Evolutionary conservation across 2,113 vertebrate genomes (phyloP).

Genomic region (Lepus europaeus): DNA sequence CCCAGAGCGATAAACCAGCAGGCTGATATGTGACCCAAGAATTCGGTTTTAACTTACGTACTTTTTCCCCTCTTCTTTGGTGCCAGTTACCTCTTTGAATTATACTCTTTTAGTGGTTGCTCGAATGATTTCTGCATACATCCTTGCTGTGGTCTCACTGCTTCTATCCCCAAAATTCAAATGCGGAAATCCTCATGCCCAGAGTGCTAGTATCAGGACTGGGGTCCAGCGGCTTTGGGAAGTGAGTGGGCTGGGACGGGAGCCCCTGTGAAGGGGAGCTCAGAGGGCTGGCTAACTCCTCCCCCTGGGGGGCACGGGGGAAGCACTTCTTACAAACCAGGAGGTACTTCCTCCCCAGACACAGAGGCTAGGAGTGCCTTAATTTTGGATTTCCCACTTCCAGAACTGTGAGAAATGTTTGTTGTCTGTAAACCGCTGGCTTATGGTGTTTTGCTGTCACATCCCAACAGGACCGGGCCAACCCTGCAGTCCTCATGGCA

Average conservation of each 20-base stretch:
- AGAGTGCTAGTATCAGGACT: background rate
- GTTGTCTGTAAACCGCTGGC: background rate
- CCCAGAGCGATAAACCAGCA: too few relatives aligned
- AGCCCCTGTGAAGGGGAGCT: background rate
- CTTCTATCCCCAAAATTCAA: background rate
- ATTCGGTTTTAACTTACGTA: background rate
- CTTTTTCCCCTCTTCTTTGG: background rate
- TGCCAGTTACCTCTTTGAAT: background rate
- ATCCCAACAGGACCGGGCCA: background rate
- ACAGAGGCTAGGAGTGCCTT: too few relatives aligned
- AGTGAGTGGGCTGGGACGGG: too few relatives aligned
- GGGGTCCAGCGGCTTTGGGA: too few relatives aligned
- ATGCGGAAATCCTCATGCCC: background rate
- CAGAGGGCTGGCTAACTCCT: background rate
- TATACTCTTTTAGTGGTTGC: background rate
- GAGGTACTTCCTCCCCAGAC: background rate
- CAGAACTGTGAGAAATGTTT: background rate
- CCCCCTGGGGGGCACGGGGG: fast-evolving
- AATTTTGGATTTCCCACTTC: background rate
- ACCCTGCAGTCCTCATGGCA: background rate
- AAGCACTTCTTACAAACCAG: background rate
- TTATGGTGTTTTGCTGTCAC: background rate
- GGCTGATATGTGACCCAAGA: background rate
- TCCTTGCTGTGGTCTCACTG: background rate
- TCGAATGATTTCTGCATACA: background rate